Base-by-base conservation (phyloP, 2,113 vertebrate genomes). In the Macquaria ambigua region DNA sequence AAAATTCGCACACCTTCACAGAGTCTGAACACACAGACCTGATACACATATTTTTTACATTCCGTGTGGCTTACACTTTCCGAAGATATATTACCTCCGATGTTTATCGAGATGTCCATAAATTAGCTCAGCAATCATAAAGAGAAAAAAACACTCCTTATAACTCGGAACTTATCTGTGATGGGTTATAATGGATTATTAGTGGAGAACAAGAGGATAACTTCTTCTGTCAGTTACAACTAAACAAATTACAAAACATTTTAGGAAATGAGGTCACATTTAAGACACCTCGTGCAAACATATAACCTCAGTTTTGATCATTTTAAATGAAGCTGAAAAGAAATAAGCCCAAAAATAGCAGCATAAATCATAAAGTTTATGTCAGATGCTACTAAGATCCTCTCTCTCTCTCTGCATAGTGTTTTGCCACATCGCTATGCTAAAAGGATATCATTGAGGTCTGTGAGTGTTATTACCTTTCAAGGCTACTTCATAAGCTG, bases 401-500 rank as follows among this genome's bases (percentile, higher is more conserved):
- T 25, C 37, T 37, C 37, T 3, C 37, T 37, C 37, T 3, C 37
- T 53, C 72, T 77, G 46, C 3, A 43, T 41, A n/a, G 23, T 15
- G 48, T 16, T 64, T 48, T 80, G 53, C 46, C 8, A 79, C 23
- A 23, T 71, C n/a, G 5, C 25, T 20, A 8, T 52, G 34, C 63
- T 70, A 46, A 83, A 56, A 64, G 31, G 50, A 41, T 58, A 9
- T 41, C 64, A 67, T 37, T 53, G 58, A 74, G 41, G 74, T 69
- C 76, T 71, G 39, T 31, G 58, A 58, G 37, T 79, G 46, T 73
- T 28, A 78, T 63, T 86, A 71, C 59, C 46, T 70, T 71, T 87
- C 78, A 81, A 77, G 75, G 37, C 82, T 37, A 56, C 82, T 77
- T 81, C 70, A 50, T 74, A 56, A 61, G 34, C 56, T 20, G 23